Base-by-base conservation (phyloP, 2,113 vertebrate species). In the Larimichthys crocea region DNA sequence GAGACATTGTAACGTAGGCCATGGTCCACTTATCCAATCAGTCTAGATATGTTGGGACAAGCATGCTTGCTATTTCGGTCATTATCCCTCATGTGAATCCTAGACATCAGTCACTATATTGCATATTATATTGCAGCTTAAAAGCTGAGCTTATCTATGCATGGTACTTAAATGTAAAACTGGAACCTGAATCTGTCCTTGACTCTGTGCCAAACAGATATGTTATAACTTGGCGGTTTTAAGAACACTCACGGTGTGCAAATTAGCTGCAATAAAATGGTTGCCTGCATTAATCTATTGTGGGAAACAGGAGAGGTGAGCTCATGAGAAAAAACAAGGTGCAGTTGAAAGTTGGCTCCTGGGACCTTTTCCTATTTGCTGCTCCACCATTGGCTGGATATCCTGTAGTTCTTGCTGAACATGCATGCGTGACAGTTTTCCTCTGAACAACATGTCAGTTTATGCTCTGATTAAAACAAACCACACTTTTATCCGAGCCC, bases 331-430 rank as follows among this genome's bases (percentile, higher is more conserved):
- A 82, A 50, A 3, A 26, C 8, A 73, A 56, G 24, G 19, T 59
- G 52, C 14, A 35, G 40, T 10, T 64, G 42, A 16, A 69, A 29
- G 3, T 52, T 49, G 56, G 35, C 16, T 4, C 19, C 22, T 71
- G 0, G 19, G 10, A 59, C 10, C 0, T 44, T 82, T 83, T 55
- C 19, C 22, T n/a, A 20, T 72, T 50, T 80, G 16, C n/a, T 55
- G 46, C 15, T 16, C 40, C 48, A 31, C n/a, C 4, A 0, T 44
- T 29, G 14, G 15, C 20, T 73, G 59, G 66, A 74, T 79, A 76
- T 76, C 84, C 77, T 65, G 82, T 82, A 76, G 50, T 84, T 71
- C 55, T 69, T 40, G 63, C 69, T 57, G 20, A 74, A 50, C 60
- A 55, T 40, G 22, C 72, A 49, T 74, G 60, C 2, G 73, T 55